Conservation (phyloP, 2,113 vertebrate genomes). For the Zingel zingel region DNA sequence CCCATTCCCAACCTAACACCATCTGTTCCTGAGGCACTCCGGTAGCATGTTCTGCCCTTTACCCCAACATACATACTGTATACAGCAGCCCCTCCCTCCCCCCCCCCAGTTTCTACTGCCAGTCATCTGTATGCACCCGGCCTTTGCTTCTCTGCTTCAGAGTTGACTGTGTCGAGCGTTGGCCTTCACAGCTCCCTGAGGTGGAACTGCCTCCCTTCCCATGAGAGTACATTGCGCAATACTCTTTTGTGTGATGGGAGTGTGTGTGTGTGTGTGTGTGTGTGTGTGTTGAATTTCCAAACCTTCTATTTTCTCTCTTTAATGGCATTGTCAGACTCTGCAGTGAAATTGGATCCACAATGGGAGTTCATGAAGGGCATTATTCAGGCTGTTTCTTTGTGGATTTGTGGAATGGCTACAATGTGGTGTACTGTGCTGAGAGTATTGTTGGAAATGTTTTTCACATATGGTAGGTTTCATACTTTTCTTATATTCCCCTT, state of each 20-base stretch:
- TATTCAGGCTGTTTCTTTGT: constrained; percentile 3
- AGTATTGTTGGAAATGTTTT: neutral
- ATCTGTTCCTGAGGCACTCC: constrained; percentile 32
- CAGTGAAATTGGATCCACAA: constrained; percentile 32
- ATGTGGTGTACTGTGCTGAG: neutral
- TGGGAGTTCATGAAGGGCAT: constrained; percentile 41
- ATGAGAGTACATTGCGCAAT: constrained; percentile 40
- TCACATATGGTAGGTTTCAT: neutral
- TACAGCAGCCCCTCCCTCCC: neutral
- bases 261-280: neutral
- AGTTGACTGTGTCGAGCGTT: constrained; percentile 8
- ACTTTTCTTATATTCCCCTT: too few relatives aligned
- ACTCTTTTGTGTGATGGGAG: constrained; percentile 30
- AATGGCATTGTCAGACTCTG: constrained; percentile 15
- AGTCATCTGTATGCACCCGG: constrained; percentile 63
- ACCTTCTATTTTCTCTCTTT: constrained; percentile 11
- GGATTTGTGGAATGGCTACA: neutral
- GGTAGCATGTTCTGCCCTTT: constrained; percentile 30
- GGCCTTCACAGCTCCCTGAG: constrained; percentile 74
- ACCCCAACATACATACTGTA: constrained; percentile 22
- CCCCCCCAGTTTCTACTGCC: neutral
- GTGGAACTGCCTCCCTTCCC: constrained; percentile 66
- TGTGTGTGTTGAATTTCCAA: constrained; percentile 23
- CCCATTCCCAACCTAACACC: constrained; percentile 14
- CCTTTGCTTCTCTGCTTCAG: constrained; percentile 22